These are phyloP conservation scores for Rhinatrema bivittatum DNA, from an alignment of 2,797 vertebrate genomes.

Conservation along the genomic window DNA sequence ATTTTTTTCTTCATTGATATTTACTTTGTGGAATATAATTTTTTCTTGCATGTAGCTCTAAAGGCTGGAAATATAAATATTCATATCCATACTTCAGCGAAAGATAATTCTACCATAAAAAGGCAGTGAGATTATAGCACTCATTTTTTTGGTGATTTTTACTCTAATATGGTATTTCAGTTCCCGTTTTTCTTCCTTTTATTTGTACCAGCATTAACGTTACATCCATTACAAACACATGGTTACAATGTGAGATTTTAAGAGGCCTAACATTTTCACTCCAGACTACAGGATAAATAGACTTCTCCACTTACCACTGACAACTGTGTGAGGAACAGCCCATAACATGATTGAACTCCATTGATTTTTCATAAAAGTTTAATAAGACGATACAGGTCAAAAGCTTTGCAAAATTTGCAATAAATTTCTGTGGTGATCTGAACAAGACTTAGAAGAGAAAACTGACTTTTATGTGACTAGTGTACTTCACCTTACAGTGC, in stretches of 20 bases:
- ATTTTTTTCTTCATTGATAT: too few relatives aligned
- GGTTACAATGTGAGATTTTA: constrained; percentile 2
- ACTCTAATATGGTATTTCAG: background rate
- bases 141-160: background rate
- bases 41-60: too few relatives aligned
- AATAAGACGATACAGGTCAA: constrained; percentile 53
- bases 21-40: too few relatives aligned
- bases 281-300: constrained; percentile 22
- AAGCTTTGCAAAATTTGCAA: constrained; percentile 49
- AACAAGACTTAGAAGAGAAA: constrained; percentile 26
- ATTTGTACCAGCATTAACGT: constrained; percentile 5
- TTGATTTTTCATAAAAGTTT: constrained; percentile 64
- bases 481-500: too few relatives aligned
- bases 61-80: too few relatives aligned
- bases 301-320: constrained; percentile 26
- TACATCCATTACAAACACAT: background rate
- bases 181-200: constrained; percentile 12
- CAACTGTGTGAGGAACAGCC: constrained; percentile 30
- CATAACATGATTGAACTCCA: constrained; percentile 35
- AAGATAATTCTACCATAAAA: too few relatives aligned
- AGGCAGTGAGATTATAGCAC: background rate
- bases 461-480: constrained; percentile 1
- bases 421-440: constrained; percentile 36
- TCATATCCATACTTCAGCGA: too few relatives aligned
- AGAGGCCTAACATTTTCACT: constrained; percentile 2